Evolutionary conservation across 2,888 invertebrate species (phyloP).

Genomic region (Cephus nigrinus): DNA sequence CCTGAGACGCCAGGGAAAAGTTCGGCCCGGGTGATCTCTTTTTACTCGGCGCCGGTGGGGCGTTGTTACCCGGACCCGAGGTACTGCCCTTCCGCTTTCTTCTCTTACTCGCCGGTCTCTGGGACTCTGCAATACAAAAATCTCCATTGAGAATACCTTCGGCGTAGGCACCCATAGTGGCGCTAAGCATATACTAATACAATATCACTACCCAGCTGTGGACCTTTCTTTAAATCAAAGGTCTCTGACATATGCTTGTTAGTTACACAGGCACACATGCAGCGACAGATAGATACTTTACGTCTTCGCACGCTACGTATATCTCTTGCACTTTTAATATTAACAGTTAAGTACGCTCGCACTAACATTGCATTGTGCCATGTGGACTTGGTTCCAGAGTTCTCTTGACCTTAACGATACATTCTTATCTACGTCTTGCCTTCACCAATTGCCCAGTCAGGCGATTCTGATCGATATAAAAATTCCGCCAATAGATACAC

Average conservation of each 20-base stretch:
- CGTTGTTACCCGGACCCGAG: slow-evolving; percentile 85
- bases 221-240: slow-evolving; percentile 65
- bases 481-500: not conserved
- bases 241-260: slow-evolving; percentile 59
- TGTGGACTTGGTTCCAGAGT: slow-evolving; percentile 43
- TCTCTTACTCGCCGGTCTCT: slow-evolving; percentile 93
- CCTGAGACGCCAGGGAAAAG: slow-evolving; percentile 95
- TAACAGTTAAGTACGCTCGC: slow-evolving; percentile 45
- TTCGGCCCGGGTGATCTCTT: slow-evolving; percentile 96
- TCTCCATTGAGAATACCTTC: not conserved
- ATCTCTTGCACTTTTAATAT: slow-evolving; percentile 18
- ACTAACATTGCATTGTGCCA: slow-evolving; percentile 25
- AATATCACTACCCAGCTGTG: slow-evolving; percentile 61
- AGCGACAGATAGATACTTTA: slow-evolving; percentile 53
- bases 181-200: slow-evolving; percentile 26
- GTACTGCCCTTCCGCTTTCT: slow-evolving; percentile 96
- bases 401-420: slow-evolving; percentile 39
- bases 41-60: slow-evolving; percentile 90
- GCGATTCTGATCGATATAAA: not conserved
- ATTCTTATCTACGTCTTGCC: not conserved
- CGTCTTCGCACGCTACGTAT: slow-evolving; percentile 26
- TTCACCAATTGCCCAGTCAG: not conserved
- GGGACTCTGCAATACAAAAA: slow-evolving; percentile 77
- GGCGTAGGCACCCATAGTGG: slow-evolving; percentile 1
- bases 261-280: slow-evolving; percentile 42